Evolutionary conservation across 2,888 invertebrate species (phyloP).

Genomic region (Dioctria rufipes): DNA sequence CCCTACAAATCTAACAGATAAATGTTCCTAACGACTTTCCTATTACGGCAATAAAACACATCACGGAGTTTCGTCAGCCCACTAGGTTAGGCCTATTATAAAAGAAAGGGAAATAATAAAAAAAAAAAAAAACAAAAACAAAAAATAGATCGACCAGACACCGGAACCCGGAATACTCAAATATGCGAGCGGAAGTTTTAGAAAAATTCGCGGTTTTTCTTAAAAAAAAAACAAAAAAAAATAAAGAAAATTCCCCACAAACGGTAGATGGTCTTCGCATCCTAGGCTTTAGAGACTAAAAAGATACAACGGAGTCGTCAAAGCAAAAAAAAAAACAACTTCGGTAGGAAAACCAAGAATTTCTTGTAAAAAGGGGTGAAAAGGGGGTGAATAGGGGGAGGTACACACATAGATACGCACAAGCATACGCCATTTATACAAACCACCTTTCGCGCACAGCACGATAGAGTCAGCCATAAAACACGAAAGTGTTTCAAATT

Average conservation of each 20-base stretch:
- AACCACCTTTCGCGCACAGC: conserved; percentile 32
- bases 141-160: background rate
- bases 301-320: too few relatives aligned
- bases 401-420: too few relatives aligned
- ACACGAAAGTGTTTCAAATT: conserved; percentile 63
- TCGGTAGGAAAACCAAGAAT: conserved; percentile 3
- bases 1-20: conserved; percentile 53
- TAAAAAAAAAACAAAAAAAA: conserved; percentile 23
- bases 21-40: conserved; percentile 53
- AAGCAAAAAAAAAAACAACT: background rate
- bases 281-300: too few relatives aligned
- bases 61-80: conserved; percentile 28
- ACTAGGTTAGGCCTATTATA: conserved; percentile 4
- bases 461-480: conserved; percentile 55
- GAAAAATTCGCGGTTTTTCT: conserved; percentile 43
- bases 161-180: background rate
- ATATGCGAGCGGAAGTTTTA: conserved; percentile 6
- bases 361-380: conserved; percentile 34
- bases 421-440: conserved; percentile 16
- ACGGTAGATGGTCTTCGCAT: too few relatives aligned
- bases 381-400: too few relatives aligned
- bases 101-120: conserved; percentile 10
- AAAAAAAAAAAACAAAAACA: too few relatives aligned
- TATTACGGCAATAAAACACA: conserved; percentile 58
- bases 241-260: too few relatives aligned